Percentiles rank a stretch among this genome's conserved stretches.
phyloP scores from a whole-genome alignment of 2,797 vertebrate genomes.

The Nannoperca australis region DNA sequence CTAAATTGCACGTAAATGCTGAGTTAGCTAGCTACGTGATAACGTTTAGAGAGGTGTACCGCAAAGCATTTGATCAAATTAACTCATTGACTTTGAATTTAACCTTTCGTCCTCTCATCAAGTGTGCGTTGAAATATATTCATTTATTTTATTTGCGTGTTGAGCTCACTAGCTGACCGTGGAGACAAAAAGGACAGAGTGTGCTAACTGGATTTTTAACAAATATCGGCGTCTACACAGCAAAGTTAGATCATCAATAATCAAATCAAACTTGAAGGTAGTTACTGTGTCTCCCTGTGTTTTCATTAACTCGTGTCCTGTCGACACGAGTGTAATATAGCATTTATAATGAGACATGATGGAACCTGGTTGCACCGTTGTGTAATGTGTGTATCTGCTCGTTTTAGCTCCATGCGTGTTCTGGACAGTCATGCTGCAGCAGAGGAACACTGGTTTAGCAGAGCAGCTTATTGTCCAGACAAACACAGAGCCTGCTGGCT shows the following conservation, averaged over 20 bases:
- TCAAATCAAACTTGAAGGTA: neutral
- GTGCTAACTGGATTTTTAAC: neutral
- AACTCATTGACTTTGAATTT: neutral
- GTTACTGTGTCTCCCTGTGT: neutral
- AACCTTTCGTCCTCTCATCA: neutral
- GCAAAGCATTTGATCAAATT: neutral
- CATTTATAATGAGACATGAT: neutral
- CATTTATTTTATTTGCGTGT: neutral
- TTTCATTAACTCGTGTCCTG: neutral
- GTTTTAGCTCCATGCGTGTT: neutral
- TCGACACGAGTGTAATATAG: neutral
- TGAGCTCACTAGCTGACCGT: neutral
- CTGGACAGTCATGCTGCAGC: neutral
- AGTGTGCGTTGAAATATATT: accelerated
- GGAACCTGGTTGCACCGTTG: neutral
- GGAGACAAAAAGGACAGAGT: conserved; percentile 10
- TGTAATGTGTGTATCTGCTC: neutral
- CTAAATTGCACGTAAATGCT: neutral
- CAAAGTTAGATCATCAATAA: neutral
- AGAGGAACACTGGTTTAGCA: conserved; percentile 3
- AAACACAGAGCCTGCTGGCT: neutral
- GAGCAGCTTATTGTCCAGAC: conserved; percentile 1
- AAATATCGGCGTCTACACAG: too few relatives aligned
- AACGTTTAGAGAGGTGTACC: neutral
- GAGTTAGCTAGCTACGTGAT: neutral